Evolutionary conservation across 1,140 invertebrate species (phyloP).

Genomic region (Choristoneura fumiferana): DNA sequence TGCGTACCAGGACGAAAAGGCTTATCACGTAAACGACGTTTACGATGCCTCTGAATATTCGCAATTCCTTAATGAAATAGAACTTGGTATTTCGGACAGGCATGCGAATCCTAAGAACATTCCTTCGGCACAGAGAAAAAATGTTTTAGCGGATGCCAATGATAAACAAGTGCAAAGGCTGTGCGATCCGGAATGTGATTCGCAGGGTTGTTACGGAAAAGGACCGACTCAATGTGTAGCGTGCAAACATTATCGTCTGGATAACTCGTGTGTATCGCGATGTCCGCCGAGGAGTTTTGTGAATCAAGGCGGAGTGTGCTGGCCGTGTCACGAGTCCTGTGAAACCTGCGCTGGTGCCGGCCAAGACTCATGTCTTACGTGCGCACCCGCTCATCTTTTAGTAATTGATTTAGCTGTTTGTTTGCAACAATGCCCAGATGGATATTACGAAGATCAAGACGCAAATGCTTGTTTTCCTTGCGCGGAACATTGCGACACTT

Average conservation of each 20-base stretch:
- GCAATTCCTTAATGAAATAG: constrained; percentile 72
- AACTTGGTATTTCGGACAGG: constrained; percentile 79
- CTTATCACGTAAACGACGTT: constrained; percentile 54
- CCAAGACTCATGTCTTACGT: constrained; percentile 90
- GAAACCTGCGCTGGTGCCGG: constrained; percentile 90
- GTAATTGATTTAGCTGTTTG: constrained; percentile 90
- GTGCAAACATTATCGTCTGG: constrained; percentile 88
- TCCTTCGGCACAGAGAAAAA: constrained; percentile 76
- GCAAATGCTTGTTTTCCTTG: constrained; percentile 89
- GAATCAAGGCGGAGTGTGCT: constrained; percentile 87
- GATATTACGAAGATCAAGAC: constrained; percentile 86
- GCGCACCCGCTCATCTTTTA: constrained; percentile 87
- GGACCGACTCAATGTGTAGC: constrained; percentile 89
- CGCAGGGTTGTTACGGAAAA: constrained; percentile 89
- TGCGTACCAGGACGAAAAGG: constrained; percentile 11
- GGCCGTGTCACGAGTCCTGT: constrained; percentile 91
- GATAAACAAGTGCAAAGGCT: constrained; percentile 84
- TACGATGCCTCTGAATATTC: constrained; percentile 37
- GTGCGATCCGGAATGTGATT: constrained; percentile 90
- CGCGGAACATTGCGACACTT: constrained; percentile 85
- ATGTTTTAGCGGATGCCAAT: constrained; percentile 77
- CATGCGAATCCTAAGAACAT: constrained; percentile 63
- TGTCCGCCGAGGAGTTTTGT: constrained; percentile 89
- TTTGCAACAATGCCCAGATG: constrained; percentile 90
- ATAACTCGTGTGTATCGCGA: constrained; percentile 88